Conservation (phyloP, 2,797 vertebrate species). For the Alectoris magna region DNA sequence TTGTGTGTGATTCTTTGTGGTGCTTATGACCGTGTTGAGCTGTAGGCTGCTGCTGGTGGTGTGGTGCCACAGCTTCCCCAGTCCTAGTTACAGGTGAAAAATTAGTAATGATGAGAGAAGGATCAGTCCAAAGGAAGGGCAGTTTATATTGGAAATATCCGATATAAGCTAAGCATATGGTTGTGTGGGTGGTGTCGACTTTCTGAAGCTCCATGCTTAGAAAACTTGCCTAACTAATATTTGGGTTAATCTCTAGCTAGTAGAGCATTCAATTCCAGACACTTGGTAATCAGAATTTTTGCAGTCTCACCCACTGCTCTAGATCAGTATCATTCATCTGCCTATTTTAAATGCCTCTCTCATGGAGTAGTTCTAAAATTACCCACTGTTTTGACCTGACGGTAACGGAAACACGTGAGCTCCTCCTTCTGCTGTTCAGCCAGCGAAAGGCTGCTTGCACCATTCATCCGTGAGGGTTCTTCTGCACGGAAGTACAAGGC, state of each 20-base stretch:
- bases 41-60: not conserved
- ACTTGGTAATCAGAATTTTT: constrained; percentile 29
- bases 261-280: not conserved
- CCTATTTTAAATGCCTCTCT: constrained; percentile 37
- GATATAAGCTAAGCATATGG: constrained; percentile 24
- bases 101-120: not conserved
- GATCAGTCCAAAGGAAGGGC: not conserved
- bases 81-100: not conserved
- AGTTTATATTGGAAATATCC: not conserved
- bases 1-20: not conserved
- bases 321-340: constrained; percentile 36
- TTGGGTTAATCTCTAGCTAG: constrained; percentile 20
- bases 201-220: not conserved
- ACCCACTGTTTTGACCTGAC: constrained; percentile 25
- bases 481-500: not conserved
- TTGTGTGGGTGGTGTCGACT: not conserved
- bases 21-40: fast-evolving
- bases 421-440: constrained; percentile 15
- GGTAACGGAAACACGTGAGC: not conserved
- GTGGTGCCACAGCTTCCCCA: not conserved
- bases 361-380: constrained; percentile 47
- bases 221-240: constrained; percentile 43
- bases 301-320: constrained; percentile 9
- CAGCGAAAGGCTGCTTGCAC: not conserved
- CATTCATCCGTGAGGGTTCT: not conserved